phyloP scores from a whole-genome alignment of 2,797 vertebrate genomes.

The Alfaro cultratus region DNA sequence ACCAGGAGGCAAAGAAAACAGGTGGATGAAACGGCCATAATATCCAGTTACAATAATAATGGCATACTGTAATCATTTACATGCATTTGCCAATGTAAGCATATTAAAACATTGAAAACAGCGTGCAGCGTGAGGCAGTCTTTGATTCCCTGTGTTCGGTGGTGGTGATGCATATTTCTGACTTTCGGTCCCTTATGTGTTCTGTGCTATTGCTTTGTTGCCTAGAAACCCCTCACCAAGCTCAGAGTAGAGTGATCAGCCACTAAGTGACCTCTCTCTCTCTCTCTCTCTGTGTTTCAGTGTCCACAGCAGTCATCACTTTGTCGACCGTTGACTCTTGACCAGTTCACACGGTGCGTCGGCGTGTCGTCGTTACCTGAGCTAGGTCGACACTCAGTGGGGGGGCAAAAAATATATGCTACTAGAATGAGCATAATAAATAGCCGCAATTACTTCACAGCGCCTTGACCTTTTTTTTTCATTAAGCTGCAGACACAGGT shows the following conservation, averaged over 20 bases:
- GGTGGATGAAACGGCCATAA: constrained; percentile 20
- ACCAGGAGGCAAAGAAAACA: constrained; percentile 50
- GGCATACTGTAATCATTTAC: constrained; percentile 41
- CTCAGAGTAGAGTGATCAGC: constrained; percentile 46
- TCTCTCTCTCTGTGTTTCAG: constrained; percentile 19
- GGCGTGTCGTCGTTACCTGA: constrained; percentile 37
- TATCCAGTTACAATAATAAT: constrained; percentile 51
- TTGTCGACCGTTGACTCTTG: constrained; percentile 42
- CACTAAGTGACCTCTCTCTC: constrained; percentile 34
- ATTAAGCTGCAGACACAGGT: not conserved
- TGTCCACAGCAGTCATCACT: constrained; percentile 35
- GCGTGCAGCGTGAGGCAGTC: constrained; percentile 2
- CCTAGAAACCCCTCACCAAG: constrained; percentile 54
- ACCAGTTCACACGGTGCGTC: constrained; percentile 35
- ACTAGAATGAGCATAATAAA: not conserved
- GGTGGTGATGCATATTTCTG: constrained; percentile 11
- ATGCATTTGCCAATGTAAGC: constrained; percentile 44
- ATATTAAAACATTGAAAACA: constrained; percentile 21
- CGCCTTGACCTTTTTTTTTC: not conserved
- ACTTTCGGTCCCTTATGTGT: constrained; percentile 14
- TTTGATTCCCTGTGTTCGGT: constrained; percentile 21
- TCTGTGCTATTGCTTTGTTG: constrained; percentile 47
- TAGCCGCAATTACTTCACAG: not conserved
- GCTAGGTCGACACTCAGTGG: not conserved
- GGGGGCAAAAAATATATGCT: not conserved